Evolutionary conservation across 2,888 invertebrate genomes (phyloP).

Genomic region (Melanotus villosus): DNA sequence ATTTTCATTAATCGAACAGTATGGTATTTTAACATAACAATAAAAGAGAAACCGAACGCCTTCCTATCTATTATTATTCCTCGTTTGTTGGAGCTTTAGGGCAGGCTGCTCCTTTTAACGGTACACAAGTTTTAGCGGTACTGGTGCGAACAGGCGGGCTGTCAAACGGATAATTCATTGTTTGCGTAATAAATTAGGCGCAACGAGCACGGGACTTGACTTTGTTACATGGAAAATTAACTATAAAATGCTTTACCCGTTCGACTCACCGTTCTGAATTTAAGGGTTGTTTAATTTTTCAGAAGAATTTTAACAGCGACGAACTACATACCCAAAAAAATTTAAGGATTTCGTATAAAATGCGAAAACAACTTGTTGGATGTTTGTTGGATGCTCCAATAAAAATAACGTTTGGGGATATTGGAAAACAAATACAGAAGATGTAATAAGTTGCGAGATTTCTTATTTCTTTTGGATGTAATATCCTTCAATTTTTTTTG

Average conservation of each 20-base stretch:
- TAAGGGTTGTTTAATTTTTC: too few species aligned
- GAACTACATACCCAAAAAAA: too few species aligned
- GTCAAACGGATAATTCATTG: slow-evolving; percentile 27
- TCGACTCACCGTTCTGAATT: too few species aligned
- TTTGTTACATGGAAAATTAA: slow-evolving; percentile 15
- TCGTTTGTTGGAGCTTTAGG: neutral
- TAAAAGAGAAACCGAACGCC: neutral
- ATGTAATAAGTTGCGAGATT: too few species aligned
- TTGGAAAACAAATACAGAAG: too few species aligned
- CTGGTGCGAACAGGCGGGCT: slow-evolving; percentile 9
- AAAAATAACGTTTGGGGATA: too few species aligned
- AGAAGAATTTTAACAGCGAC: too few species aligned
- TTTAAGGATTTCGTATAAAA: too few species aligned
- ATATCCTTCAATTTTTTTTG: too few species aligned
- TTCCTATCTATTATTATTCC: neutral
- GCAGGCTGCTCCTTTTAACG: neutral
- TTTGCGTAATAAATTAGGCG: slow-evolving; percentile 25
- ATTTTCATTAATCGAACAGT: neutral
- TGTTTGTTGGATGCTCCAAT: too few species aligned
- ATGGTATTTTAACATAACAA: neutral
- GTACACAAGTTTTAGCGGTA: neutral
- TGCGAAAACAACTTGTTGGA: too few species aligned
- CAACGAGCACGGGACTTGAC: slow-evolving; percentile 20
- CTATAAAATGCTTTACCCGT: slow-evolving; percentile 1
- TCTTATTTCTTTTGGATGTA: too few species aligned